Evolutionary conservation across 2,797 vertebrate species (phyloP).

Genomic region (Gallirallus australis): DNA sequence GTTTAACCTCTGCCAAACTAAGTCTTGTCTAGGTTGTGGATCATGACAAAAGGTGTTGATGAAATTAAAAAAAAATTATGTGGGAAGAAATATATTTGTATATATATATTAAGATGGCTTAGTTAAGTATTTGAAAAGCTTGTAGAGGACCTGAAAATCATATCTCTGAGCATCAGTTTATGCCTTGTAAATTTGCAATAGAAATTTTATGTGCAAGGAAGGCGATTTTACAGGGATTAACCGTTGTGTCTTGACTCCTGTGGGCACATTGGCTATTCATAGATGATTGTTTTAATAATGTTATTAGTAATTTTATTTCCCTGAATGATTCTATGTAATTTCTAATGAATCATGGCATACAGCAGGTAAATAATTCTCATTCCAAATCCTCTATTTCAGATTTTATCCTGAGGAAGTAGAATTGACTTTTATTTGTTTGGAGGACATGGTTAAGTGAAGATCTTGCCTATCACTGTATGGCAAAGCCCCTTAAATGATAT

Average conservation of each 20-base stretch:
- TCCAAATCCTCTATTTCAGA: background rate
- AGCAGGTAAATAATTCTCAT: conserved; percentile 2
- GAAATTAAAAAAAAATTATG: background rate
- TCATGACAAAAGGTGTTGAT: background rate
- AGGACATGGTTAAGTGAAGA: conserved; percentile 1
- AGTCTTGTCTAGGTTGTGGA: too few species aligned
- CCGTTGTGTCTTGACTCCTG: background rate
- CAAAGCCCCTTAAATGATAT: background rate
- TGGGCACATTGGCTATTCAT: background rate
- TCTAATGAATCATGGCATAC: background rate
- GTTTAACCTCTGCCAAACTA: too few species aligned
- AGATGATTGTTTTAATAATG: conserved; percentile 19
- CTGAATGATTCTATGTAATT: background rate
- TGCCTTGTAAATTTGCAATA: background rate
- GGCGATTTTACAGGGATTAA: background rate
- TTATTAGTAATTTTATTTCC: conserved; percentile 12
- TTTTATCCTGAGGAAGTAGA: conserved; percentile 2
- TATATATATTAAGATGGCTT: background rate
- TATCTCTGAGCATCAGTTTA: background rate
- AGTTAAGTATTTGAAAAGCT: background rate
- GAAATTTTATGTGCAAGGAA: background rate
- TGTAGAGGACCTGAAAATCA: background rate
- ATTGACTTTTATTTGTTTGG: background rate
- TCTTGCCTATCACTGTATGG: background rate
- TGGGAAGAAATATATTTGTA: background rate